Evolutionary conservation across 2,113 vertebrate genomes (phyloP), one percentile per base, ranked within the genome.

Genomic region (zebrafish (Danio rerio)): DNA sequence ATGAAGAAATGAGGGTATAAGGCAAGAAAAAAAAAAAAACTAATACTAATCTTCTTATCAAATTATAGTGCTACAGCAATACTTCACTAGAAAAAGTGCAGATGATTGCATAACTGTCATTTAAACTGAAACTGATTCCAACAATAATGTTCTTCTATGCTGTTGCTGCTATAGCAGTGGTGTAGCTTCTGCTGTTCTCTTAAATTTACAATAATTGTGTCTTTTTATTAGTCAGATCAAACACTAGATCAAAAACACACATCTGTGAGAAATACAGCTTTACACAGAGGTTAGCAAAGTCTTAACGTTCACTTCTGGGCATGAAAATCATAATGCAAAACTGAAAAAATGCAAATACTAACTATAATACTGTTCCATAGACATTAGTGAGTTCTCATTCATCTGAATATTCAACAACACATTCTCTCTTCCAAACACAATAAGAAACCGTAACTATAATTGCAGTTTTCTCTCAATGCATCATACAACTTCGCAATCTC

Each of bases 1-100:
- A 47, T 7, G 52, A n/a, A 50, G 65, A 62, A 65, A 81, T 65
- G 40, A 77, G 50, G 62, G 63, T 21, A 55, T 62, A 80, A 82
- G 45, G 50, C 12, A 53, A 75, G 9, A 52, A 40, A 4, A 13
- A 47, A 43, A n/a, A 53, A 77, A 43, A 9, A 78, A 56, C 83
- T 61, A 31, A 69, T 20, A 49, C 20, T 21, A 76, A 70, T 80
- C 58, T n/a, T 50, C 52, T 69, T 21, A 80, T 56, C 47, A 74
- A 75, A 70, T 66, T 7, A 75, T 5, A 59, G 42, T 18, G 1
- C 16, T 47, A 10, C n/a, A 68, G 65, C 65, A 68, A 68, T 18
- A 59, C 7, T 2, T 55, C 53, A 59, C 1, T 3, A 75, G 13
- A 55, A n/a, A 55, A 55, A 55, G 13, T 55, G 52, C 2, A 55